These are phyloP conservation scores for Spicauda simplicius DNA, from an alignment of 2,888 invertebrate genomes.

Conservation along the genomic window DNA sequence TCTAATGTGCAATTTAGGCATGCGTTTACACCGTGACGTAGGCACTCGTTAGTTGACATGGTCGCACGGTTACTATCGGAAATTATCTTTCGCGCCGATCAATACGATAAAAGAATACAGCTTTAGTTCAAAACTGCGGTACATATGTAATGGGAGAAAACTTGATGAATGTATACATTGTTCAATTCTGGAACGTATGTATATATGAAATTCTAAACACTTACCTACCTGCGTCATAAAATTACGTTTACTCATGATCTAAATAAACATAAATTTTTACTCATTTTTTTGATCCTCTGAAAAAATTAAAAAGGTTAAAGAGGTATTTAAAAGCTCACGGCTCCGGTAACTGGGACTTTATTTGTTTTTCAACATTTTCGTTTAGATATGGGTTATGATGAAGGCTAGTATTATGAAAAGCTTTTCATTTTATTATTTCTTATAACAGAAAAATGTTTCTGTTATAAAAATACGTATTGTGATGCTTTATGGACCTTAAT, in stretches of 20 bases:
- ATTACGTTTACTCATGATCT: too few species aligned
- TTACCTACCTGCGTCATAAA: not conserved
- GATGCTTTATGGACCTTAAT: too few species aligned
- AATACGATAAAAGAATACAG: conserved; percentile 11
- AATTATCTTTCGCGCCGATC: conserved; percentile 17
- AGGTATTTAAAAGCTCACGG: not conserved
- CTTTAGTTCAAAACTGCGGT: not conserved
- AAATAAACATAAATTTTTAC: not conserved
- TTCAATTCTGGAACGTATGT: too few species aligned
- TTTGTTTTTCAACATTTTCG: not conserved
- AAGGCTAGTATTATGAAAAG: not conserved
- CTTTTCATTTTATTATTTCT: not conserved
- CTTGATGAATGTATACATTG: not conserved
- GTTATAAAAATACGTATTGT: not conserved
- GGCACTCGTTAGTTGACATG: not conserved
- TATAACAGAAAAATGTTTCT: not conserved
- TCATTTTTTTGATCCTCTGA: not conserved
- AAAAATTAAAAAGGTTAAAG: not conserved
- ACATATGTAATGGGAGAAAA: not conserved
- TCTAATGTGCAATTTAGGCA: not conserved
- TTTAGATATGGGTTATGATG: not conserved
- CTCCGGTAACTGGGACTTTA: not conserved
- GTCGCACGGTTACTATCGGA: conserved; percentile 17
- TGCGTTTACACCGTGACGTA: not conserved
- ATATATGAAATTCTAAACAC: not conserved